phyloP scores from a whole-genome alignment of 2,888 invertebrate genomes.

The Drosophila anomelani region DNA sequence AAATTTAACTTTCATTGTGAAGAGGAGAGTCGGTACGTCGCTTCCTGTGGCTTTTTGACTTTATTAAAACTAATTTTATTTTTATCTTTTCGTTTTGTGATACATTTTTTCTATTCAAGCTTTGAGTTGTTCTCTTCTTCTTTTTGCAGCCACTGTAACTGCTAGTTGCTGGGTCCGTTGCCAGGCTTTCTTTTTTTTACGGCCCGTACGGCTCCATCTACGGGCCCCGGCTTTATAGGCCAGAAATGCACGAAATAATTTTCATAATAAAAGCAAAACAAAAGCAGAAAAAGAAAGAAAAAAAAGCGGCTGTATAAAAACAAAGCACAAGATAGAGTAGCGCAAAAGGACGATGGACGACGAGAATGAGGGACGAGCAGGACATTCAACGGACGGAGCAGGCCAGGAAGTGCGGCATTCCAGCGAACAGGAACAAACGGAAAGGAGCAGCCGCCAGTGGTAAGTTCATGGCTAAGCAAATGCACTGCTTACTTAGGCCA shows the following conservation, averaged over 20 bases:
- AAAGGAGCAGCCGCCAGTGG: background rate
- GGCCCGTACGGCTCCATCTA: conserved; percentile 24
- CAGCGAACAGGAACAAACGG: conserved; percentile 17
- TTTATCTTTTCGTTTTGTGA: conserved; percentile 56
- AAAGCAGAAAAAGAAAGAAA: conserved; percentile 5
- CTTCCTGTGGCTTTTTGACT: conserved; percentile 68
- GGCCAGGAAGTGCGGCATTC: conserved; percentile 29
- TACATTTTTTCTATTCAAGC: conserved; percentile 33
- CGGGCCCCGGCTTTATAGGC: conserved; percentile 62
- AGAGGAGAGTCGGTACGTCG: background rate
- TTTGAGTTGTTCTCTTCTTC: conserved; percentile 22
- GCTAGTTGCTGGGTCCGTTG: conserved; percentile 64
- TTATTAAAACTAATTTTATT: conserved; percentile 73
- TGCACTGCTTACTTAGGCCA: conserved; percentile 9
- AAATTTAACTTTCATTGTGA: conserved; percentile 57
- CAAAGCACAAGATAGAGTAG: conserved; percentile 22
- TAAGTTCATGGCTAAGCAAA: conserved; percentile 13
- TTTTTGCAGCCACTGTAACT: conserved; percentile 9
- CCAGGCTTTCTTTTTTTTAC: conserved; percentile 57
- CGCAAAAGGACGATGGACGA: conserved; percentile 3
- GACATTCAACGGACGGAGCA: conserved; percentile 3
- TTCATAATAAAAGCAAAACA: conserved; percentile 58
- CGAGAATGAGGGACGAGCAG: background rate
- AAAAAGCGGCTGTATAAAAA: conserved; percentile 10
- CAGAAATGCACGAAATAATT: conserved; percentile 71